Conservation (phyloP, 1,140 invertebrate species). For the Bombus difficillimus region DNA sequence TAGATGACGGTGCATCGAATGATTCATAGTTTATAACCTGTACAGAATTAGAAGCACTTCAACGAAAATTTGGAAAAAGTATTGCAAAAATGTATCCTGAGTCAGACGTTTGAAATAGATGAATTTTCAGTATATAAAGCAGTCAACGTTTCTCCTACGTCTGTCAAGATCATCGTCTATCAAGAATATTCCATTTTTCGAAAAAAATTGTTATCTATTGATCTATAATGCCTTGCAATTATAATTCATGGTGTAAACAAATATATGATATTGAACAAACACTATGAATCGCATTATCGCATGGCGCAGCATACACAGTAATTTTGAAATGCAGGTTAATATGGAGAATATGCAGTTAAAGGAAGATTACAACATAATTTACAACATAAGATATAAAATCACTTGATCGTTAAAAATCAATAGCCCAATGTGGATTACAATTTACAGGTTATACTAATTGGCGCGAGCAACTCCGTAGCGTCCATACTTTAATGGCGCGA, state of each 20-base stretch:
- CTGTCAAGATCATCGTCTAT: neutral
- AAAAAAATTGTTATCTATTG: neutral
- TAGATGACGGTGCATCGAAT: constrained; percentile 8
- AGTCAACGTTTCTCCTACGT: neutral
- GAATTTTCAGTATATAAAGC: neutral
- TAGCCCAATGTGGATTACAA: neutral
- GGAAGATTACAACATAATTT: too few relatives aligned
- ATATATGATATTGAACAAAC: neutral
- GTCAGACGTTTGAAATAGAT: constrained; percentile 60
- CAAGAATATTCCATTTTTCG: neutral
- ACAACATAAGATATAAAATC: neutral
- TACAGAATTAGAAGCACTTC: constrained; percentile 52
- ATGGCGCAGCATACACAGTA: neutral
- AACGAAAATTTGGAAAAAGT: constrained; percentile 35
- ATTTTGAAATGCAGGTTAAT: neutral
- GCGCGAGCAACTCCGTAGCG: neutral
- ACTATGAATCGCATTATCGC: neutral
- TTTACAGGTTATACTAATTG: neutral
- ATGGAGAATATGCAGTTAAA: neutral
- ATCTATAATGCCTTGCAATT: neutral
- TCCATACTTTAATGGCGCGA: neutral
- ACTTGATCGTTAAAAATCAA: neutral
- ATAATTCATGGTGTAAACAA: neutral
- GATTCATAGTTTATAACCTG: constrained; percentile 40
- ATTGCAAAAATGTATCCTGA: constrained; percentile 32